These are phyloP conservation scores for Bombus consobrinus DNA, from an alignment of 1,140 invertebrate species.

Conservation along the genomic window DNA sequence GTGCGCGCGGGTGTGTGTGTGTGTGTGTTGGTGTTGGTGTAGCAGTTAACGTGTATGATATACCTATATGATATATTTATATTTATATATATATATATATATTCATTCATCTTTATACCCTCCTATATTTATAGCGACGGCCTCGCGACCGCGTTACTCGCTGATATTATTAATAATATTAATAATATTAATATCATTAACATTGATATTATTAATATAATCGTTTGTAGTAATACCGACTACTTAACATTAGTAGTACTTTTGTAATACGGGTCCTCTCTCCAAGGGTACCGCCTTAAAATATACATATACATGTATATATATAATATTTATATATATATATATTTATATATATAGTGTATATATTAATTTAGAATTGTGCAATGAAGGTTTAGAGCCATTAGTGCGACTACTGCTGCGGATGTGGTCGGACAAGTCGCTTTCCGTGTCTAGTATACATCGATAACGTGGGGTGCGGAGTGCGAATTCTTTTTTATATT, in stretches of 20 bases:
- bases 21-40: neutral
- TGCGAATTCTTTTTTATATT: slow-evolving; percentile 3
- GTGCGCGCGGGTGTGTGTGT: neutral
- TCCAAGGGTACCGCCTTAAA: slow-evolving; percentile 43
- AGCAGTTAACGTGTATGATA: neutral
- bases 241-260: slow-evolving; percentile 59
- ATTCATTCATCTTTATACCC: slow-evolving; percentile 30
- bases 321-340: slow-evolving; percentile 49
- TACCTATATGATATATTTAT: slow-evolving; percentile 45
- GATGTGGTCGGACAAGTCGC: slow-evolving; percentile 70
- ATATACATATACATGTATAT: slow-evolving; percentile 57
- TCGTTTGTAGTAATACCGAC: slow-evolving; percentile 33
- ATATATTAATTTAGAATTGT: slow-evolving; percentile 76
- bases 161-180: slow-evolving; percentile 54
- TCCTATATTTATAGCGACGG: slow-evolving; percentile 50
- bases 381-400: slow-evolving; percentile 76
- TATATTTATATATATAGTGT: slow-evolving; percentile 36
- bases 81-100: slow-evolving; percentile 47
- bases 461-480: slow-evolving; percentile 26
- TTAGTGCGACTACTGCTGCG: slow-evolving; percentile 75
- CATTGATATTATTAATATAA: slow-evolving; percentile 53
- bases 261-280: slow-evolving; percentile 4
- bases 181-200: slow-evolving; percentile 46
- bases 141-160: slow-evolving; percentile 3
- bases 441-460: slow-evolving; percentile 27